Percentiles rank a stretch among this genome's conserved stretches.
Evolutionary conservation across 2,797 vertebrate genomes (phyloP).

Genomic region (Sebastes cheni): DNA sequence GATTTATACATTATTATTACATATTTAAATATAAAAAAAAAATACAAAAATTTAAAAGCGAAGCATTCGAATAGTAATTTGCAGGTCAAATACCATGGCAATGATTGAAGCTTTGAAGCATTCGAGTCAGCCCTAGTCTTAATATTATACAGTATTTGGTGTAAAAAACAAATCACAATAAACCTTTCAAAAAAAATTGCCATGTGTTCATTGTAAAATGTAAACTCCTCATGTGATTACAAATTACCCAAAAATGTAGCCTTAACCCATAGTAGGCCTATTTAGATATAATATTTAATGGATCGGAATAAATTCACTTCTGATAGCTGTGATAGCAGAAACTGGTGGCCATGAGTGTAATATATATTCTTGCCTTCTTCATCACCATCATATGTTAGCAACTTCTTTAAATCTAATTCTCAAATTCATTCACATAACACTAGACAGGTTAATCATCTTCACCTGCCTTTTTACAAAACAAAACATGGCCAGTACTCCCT

Average conservation of each 20-base stretch:
- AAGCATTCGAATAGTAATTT: too few relatives aligned
- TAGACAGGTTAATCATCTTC: too few relatives aligned
- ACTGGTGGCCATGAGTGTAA: neutral
- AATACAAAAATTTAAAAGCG: rapidly evolving
- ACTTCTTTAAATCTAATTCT: too few relatives aligned
- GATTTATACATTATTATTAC: too few relatives aligned
- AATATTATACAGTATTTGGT: neutral
- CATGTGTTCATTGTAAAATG: neutral
- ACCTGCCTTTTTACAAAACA: too few relatives aligned
- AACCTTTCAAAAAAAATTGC: neutral
- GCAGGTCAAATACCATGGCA: too few relatives aligned
- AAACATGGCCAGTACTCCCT: too few relatives aligned
- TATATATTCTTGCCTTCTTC: too few relatives aligned
- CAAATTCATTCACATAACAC: too few relatives aligned
- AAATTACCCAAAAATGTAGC: neutral
- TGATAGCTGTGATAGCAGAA: neutral
- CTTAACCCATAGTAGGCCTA: neutral
- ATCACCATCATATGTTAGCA: too few relatives aligned
- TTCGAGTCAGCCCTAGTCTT: neutral
- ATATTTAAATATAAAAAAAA: too few relatives aligned
- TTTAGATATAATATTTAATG: neutral
- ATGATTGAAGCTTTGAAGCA: too few relatives aligned
- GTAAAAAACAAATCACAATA: neutral
- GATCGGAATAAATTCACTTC: neutral
- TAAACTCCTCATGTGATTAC: neutral